These are phyloP conservation scores for Agrochola macilenta DNA, from an alignment of 2,888 invertebrate genomes.

Conservation along the genomic window DNA sequence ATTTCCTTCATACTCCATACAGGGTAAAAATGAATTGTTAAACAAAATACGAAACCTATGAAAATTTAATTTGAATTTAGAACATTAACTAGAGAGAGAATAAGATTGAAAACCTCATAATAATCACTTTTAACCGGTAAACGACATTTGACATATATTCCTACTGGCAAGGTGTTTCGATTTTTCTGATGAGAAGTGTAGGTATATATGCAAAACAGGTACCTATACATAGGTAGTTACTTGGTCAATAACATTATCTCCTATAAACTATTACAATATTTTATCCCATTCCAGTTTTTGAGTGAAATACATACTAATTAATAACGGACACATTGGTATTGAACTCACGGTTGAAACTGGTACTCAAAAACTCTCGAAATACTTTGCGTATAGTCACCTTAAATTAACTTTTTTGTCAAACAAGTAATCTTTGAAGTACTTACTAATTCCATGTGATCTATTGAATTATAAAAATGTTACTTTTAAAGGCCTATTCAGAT, in stretches of 20 bases:
- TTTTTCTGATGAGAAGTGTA: no score
- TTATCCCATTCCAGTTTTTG: not conserved
- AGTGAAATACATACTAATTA: not conserved
- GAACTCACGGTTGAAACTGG: not conserved
- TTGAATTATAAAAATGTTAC: not conserved
- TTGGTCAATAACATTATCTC: constrained; percentile 11
- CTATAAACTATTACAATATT: not conserved
- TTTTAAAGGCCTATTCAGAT: no score
- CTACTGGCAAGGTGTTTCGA: no score
- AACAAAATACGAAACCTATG: no score
- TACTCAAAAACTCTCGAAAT: not conserved
- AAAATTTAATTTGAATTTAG: no score
- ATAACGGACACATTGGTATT: not conserved
- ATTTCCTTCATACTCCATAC: no score
- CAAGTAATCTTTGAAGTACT: not conserved
- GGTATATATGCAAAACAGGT: constrained; percentile 4
- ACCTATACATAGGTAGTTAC: not conserved
- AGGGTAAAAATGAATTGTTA: no score
- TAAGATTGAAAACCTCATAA: no score
- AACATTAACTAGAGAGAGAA: no score
- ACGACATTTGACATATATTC: no score
- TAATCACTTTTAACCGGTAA: no score
- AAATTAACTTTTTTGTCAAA: not conserved
- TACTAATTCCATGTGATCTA: not conserved
- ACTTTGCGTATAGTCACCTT: not conserved